phyloP scores from a whole-genome alignment of 2,888 invertebrate genomes.

The Andrena chrysosceles region DNA sequence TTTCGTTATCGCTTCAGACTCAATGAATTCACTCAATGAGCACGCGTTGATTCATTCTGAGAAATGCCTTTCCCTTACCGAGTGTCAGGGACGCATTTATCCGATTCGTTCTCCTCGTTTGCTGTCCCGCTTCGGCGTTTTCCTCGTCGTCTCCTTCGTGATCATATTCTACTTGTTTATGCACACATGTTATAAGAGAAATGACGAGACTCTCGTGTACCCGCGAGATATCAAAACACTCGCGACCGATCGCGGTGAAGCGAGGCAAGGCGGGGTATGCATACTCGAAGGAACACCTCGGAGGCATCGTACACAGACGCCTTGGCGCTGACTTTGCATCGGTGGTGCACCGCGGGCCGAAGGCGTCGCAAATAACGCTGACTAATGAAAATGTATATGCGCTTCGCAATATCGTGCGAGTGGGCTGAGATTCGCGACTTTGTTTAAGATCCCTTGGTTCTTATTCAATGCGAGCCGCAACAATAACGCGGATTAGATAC shows the following conservation, averaged over 20 bases:
- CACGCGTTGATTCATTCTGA: background rate
- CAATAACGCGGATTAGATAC: conserved; percentile 17
- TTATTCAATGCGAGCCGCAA: conserved; percentile 19
- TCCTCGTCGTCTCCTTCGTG: conserved; percentile 30
- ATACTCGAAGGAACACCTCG: conserved; percentile 58
- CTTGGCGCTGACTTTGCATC: conserved; percentile 31
- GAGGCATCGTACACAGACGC: conserved; percentile 41
- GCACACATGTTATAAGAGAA: conserved; percentile 58
- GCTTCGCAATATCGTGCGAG: conserved; percentile 8
- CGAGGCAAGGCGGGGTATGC: conserved; percentile 42
- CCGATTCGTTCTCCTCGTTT: background rate
- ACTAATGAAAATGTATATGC: conserved; percentile 58
- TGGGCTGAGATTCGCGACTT: conserved; percentile 18
- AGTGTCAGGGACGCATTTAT: conserved; percentile 7
- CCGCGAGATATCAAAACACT: conserved; percentile 69
- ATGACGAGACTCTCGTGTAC: conserved; percentile 58
- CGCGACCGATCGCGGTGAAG: conserved; percentile 24
- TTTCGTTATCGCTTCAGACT: background rate
- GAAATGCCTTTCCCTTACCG: background rate
- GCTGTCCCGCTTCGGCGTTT: conserved; percentile 11
- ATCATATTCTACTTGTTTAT: conserved; percentile 60
- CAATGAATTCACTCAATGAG: background rate
- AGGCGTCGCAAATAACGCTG: conserved; percentile 60
- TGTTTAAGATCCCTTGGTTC: conserved; percentile 33
- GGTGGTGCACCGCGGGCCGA: conserved; percentile 20